These are phyloP conservation scores for Harmothoe impar DNA, from an alignment of 2,888 invertebrate genomes.

Conservation along the genomic window DNA sequence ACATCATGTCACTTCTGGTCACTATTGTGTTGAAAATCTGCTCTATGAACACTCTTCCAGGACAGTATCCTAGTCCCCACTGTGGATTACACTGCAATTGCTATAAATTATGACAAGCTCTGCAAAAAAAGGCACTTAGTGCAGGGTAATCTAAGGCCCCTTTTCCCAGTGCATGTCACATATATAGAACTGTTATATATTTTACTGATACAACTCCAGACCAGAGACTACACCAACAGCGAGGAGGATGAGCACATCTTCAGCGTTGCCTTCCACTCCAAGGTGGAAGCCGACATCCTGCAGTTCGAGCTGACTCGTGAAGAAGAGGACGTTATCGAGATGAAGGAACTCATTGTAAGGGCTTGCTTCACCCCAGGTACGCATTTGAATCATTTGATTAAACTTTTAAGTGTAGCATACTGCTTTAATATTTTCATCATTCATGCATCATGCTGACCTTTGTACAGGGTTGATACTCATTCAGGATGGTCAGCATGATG, in stretches of 20 bases:
- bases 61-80: too few species aligned
- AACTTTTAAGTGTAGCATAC: neutral
- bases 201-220: neutral
- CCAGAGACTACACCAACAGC: neutral
- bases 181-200: too few species aligned
- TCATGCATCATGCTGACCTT: neutral
- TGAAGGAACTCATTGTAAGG: conserved; percentile 31
- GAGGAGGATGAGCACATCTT: neutral
- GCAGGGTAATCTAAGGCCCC: too few species aligned
- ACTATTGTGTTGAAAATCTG: too few species aligned
- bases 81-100: too few species aligned
- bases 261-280: neutral
- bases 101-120: too few species aligned
- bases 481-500: too few species aligned
- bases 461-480: too few species aligned
- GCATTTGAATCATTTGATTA: neutral
- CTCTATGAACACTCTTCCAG: too few species aligned
- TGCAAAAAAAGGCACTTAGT: too few species aligned
- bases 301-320: neutral
- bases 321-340: neutral
- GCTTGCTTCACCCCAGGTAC: conserved; percentile 53
- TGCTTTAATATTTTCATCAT: neutral
- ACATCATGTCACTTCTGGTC: too few species aligned
- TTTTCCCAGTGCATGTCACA: too few species aligned
- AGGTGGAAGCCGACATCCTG: conserved; percentile 30